A percentile compares a stretch with the other conserved stretches of the same genome.
Conservation (phyloP, 64 coral and sea anemone genomes). For the Dendrophyllia cribrosa region DNA sequence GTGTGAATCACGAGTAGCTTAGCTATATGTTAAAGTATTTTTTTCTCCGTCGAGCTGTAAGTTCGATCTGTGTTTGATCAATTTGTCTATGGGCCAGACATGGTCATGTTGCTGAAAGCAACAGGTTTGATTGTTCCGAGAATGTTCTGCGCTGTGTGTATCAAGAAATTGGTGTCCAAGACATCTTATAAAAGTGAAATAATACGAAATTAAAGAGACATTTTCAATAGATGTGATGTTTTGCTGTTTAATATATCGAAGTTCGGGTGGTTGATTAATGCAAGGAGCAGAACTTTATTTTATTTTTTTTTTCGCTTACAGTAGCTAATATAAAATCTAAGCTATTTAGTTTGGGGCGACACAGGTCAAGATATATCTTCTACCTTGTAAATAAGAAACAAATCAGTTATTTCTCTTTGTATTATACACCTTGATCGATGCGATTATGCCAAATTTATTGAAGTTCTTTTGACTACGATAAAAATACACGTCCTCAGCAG, state of each 20-base stretch:
- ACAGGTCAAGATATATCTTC: constrained; percentile 57
- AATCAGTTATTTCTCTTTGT: constrained; percentile 39
- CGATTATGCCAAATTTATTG: neutral
- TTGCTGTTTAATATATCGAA: neutral
- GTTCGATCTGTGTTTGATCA: constrained; percentile 7
- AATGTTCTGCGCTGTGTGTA: constrained; percentile 1
- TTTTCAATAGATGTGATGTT: constrained; percentile 6
- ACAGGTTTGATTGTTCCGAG: neutral
- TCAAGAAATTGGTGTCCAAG: constrained; percentile 34
- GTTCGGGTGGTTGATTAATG: neutral
- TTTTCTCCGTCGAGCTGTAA: constrained; percentile 1
- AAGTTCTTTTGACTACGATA: neutral
- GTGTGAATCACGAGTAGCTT: constrained; percentile 7
- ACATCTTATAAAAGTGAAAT: constrained; percentile 22
- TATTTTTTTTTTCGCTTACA: neutral
- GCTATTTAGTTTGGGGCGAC: constrained; percentile 53
- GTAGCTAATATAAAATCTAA: constrained; percentile 27
- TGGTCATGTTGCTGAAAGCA: constrained; percentile 46
- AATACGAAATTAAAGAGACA: constrained; percentile 44
- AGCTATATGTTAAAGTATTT: constrained; percentile 62
- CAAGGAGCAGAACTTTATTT: too few relatives aligned
- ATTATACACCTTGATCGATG: neutral
- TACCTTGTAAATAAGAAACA: constrained; percentile 53
- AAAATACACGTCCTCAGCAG: constrained; percentile 5
- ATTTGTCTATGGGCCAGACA: neutral